Conservation (phyloP, 2,113 vertebrate species). For the Chauna torquata region DNA sequence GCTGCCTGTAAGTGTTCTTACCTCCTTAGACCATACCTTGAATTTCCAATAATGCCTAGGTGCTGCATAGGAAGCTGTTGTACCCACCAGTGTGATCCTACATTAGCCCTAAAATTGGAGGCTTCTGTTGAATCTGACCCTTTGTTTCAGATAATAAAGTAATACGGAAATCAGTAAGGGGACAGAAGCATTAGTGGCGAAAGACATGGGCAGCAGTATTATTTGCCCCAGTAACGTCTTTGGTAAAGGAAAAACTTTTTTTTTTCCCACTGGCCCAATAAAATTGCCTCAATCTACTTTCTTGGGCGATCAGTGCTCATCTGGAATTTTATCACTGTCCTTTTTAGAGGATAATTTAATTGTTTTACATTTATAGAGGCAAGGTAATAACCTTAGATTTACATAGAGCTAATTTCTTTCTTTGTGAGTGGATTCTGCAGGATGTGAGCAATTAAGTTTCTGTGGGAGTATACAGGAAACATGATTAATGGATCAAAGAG, state of each 20-base stretch:
- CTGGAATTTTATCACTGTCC: slow-evolving; percentile 59
- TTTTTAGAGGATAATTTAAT: slow-evolving; percentile 56
- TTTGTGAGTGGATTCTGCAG: slow-evolving; percentile 44
- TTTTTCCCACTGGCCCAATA: not conserved
- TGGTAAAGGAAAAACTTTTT: not conserved
- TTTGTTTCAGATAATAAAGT: not conserved
- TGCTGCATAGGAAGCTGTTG: not conserved
- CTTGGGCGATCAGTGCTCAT: slow-evolving; percentile 17
- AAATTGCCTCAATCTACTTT: slow-evolving; percentile 33
- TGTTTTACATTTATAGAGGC: slow-evolving; percentile 31
- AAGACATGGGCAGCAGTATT: not conserved
- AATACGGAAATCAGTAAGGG: not conserved
- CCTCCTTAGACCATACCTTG: not conserved
- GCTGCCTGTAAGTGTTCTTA: not conserved
- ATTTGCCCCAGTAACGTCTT: not conserved
- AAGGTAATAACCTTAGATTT: slow-evolving; percentile 61
- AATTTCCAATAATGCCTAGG: not conserved
- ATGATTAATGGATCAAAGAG: slow-evolving; percentile 65
- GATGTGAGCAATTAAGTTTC: slow-evolving; percentile 60
- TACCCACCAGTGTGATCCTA: not conserved
- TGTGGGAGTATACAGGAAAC: slow-evolving; percentile 59
- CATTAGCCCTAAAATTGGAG: not conserved
- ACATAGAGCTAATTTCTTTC: slow-evolving; percentile 57
- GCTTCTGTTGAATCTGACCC: not conserved
- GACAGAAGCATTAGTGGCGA: not conserved